Conservation (phyloP, 2,888 invertebrate genomes). For the Philereme transversata region DNA sequence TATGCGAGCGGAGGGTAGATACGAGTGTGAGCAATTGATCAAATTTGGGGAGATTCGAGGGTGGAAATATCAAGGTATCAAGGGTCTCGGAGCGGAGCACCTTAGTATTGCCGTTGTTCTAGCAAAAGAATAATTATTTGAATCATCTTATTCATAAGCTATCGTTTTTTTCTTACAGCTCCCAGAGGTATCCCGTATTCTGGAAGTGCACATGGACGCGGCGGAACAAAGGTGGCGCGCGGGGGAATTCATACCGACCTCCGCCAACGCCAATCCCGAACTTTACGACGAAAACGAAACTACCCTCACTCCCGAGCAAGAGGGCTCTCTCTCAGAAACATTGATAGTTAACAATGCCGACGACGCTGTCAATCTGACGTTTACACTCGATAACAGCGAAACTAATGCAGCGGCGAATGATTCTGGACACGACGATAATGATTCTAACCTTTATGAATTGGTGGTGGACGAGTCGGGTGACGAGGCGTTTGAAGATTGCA, state of each 20-base stretch:
- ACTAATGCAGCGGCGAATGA: conserved; percentile 40
- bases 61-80: too few species aligned
- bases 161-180: conserved; percentile 48
- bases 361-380: conserved; percentile 18
- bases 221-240: conserved; percentile 66
- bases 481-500: conserved; percentile 69
- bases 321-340: conserved; percentile 65
- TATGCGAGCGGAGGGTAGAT: too few species aligned
- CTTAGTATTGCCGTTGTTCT: too few species aligned
- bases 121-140: too few species aligned
- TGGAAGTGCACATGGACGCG: conserved; percentile 68
- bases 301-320: conserved; percentile 60
- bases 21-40: too few species aligned
- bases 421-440: conserved; percentile 33
- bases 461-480: conserved; percentile 43
- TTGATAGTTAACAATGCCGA: conserved; percentile 53
- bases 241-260: conserved; percentile 47
- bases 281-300: conserved; percentile 55
- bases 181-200: conserved; percentile 69
- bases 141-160: too few species aligned
- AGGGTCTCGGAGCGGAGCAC: too few species aligned
- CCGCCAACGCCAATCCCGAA: conserved; percentile 46
- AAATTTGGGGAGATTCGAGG: too few species aligned
- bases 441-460: conserved; percentile 22
- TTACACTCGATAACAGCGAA: conserved; percentile 10